Percentiles rank a stretch among this genome's conserved stretches.
Evolutionary conservation across 2,888 invertebrate genomes (phyloP).

Genomic region (Willowsia nigromaculata): DNA sequence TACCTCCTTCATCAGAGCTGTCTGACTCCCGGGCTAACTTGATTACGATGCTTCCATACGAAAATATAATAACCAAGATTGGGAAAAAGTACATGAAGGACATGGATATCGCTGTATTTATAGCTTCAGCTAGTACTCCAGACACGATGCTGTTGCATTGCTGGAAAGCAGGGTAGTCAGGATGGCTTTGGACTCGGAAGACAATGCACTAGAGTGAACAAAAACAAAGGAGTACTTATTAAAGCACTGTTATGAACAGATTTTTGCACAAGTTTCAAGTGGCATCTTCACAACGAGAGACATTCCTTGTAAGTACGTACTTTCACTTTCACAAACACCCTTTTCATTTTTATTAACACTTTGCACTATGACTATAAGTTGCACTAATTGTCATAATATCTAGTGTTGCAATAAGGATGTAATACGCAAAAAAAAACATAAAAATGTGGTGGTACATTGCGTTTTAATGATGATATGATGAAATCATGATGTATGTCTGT

Average conservation of each 20-base stretch:
- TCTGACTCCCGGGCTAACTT: slow-evolving; percentile 84
- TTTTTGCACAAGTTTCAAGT: too few species aligned
- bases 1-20: slow-evolving; percentile 31
- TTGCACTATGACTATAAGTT: too few species aligned
- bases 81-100: slow-evolving; percentile 88
- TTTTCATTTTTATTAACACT: too few species aligned
- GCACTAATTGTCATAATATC: too few species aligned
- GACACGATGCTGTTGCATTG: slow-evolving; percentile 90
- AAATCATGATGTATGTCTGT: too few species aligned
- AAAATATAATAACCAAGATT: slow-evolving; percentile 86
- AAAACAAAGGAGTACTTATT: not conserved
- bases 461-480: too few species aligned
- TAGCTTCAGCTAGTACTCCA: slow-evolving; percentile 84
- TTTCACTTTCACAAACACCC: too few species aligned
- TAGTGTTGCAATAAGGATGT: too few species aligned
- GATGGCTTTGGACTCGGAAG: slow-evolving; percentile 87
- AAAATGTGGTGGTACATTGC: too few species aligned
- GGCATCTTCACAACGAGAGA: not conserved
- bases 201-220: slow-evolving; percentile 84
- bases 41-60: slow-evolving; percentile 87
- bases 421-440: too few species aligned
- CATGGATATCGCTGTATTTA: slow-evolving; percentile 87
- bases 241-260: not conserved
- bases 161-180: slow-evolving; percentile 84
- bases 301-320: not conserved